These are phyloP conservation scores for Pollachius pollachius DNA, from an alignment of 2,113 vertebrate species.

Conservation along the genomic window DNA sequence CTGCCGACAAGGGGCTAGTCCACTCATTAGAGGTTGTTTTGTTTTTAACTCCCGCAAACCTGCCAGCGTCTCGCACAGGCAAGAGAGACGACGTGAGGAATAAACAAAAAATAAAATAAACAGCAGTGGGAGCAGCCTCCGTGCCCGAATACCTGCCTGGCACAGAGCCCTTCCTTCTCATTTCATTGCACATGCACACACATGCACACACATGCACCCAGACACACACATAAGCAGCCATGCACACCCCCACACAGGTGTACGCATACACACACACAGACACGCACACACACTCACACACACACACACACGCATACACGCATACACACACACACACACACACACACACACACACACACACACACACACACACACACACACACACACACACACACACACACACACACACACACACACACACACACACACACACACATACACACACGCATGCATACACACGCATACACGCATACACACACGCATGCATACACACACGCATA, in stretches of 20 bases:
- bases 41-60: conserved; percentile 37
- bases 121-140: too few species aligned
- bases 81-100: not conserved
- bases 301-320: not conserved
- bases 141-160: conserved; percentile 22
- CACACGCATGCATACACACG: not conserved
- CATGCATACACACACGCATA: not conserved
- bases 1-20: conserved; percentile 15
- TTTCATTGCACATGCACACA: not conserved
- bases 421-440: not conserved
- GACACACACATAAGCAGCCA: not conserved
- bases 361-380: not conserved
- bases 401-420: not conserved
- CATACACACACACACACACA: not conserved
- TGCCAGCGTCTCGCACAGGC: conserved; percentile 29
- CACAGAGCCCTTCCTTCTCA: conserved; percentile 30
- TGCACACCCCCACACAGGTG: not conserved
- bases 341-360: not conserved
- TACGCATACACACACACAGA: not conserved
- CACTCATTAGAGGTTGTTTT: conserved; percentile 49
- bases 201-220: not conserved
- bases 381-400: not conserved
- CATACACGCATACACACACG: not conserved
- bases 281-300: not conserved
- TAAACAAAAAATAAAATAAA: too few species aligned